Conservation (phyloP, 2,888 invertebrate genomes). For the Syrphus vitripennis region DNA sequence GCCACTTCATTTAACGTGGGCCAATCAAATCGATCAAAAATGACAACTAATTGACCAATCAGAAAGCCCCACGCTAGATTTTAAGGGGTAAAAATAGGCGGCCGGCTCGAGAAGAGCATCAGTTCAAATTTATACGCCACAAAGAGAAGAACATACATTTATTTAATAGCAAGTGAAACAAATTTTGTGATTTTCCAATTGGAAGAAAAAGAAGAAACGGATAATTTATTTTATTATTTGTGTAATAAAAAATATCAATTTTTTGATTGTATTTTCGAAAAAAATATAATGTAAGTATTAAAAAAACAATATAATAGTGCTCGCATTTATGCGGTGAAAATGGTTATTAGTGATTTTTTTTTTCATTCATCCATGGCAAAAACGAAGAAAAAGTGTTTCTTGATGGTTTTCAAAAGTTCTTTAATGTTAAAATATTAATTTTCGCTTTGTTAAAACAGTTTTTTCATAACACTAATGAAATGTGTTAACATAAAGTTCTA, state of each 20-base stretch:
- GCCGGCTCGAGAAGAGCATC: slow-evolving; percentile 74
- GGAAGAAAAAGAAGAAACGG: slow-evolving; percentile 48
- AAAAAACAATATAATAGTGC: too few relatives aligned
- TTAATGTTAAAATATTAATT: not conserved
- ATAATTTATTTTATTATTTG: slow-evolving; percentile 67
- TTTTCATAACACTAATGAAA: not conserved
- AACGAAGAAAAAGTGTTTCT: not conserved
- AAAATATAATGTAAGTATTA: slow-evolving; percentile 42
- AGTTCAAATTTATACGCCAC: slow-evolving; percentile 78
- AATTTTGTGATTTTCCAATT: slow-evolving; percentile 72
- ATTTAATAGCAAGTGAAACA: slow-evolving; percentile 1
- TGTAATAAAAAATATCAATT: slow-evolving; percentile 16
- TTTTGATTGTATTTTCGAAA: not conserved
- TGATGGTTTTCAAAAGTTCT: not conserved
- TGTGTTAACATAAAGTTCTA: slow-evolving; percentile 37
- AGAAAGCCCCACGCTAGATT: slow-evolving; percentile 74
- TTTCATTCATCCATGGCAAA: too few relatives aligned
- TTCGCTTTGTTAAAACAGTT: not conserved
- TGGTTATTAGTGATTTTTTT: not conserved
- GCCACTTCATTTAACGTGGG: slow-evolving; percentile 74
- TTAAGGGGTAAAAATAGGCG: slow-evolving; percentile 77
- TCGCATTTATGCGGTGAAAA: not conserved
- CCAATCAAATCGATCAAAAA: slow-evolving; percentile 76
- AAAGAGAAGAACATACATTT: slow-evolving; percentile 73
- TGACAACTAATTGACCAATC: slow-evolving; percentile 75